Evolutionary conservation across 2,797 vertebrate genomes (phyloP).

Genomic region (Gobionotothen gibberifrons): DNA sequence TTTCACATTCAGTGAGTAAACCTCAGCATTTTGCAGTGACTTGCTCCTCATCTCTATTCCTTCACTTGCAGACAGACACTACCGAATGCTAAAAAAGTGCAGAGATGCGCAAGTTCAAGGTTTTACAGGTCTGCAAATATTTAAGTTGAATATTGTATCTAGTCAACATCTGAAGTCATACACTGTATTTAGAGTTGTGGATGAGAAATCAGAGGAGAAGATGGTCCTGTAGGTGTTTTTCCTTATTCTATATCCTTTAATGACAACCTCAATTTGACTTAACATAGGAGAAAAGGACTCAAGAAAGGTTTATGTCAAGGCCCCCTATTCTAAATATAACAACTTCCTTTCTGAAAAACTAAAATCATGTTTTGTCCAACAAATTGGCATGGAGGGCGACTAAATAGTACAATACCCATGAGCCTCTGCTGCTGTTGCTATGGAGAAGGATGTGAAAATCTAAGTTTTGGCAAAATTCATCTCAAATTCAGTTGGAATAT

Average conservation of each 20-base stretch:
- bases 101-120: constrained; percentile 50
- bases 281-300: not conserved
- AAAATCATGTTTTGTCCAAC: not conserved
- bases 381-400: not conserved
- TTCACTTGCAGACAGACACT: not conserved
- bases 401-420: constrained; percentile 5
- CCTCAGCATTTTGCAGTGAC: constrained; percentile 20
- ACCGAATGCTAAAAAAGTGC: not conserved
- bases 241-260: not conserved
- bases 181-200: not conserved
- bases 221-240: not conserved
- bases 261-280: not conserved
- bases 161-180: not conserved
- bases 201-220: not conserved
- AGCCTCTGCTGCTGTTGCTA: not conserved
- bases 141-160: not conserved
- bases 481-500: not conserved
- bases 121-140: constrained; percentile 9
- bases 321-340: not conserved
- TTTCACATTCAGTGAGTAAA: constrained; percentile 54
- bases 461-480: not conserved
- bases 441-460: not conserved
- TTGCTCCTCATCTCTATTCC: constrained; percentile 11
- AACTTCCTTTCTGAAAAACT: not conserved
- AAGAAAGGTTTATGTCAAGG: not conserved